Evolutionary conservation across 2,888 invertebrate species (phyloP), one percentile per base, ranked within the genome.

Genomic region (Chelonus formosanus): DNA sequence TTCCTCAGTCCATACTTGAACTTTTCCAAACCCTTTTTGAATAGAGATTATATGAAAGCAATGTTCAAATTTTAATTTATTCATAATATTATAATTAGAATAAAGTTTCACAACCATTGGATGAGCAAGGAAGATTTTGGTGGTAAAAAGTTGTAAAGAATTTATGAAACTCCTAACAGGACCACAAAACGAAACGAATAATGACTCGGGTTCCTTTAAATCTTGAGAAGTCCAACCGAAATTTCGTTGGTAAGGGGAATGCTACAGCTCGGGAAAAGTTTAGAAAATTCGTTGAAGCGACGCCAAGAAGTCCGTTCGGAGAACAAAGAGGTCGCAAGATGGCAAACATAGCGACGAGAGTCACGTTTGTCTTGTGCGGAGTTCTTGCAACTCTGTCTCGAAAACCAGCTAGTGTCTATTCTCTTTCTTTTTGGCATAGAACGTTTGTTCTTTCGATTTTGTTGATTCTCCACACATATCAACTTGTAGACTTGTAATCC

Each of bases 401-500:
- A 69, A 70, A 72, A 56, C 67, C 53, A 60, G 53, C 63, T 59
- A 56, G 65, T 53, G 45, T 63, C 43, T 62, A 44, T 44, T n/a
- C 40, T 34, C 20, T 52, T 44, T n/a, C 40, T 52, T 68, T 45
- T 67, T 32, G 53, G 63, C 35, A n/a, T 47, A 69, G 65, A 68
- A 69, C 75, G 79, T 81, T 81, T 80, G 79, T 80, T 81, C 79
- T 81, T 79, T 76, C 73, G 77, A 79, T 80, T 81, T 76, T 75
- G 76, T 79, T 73, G 73, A 76, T 10, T 48, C 31, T 31, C 45
- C n/a, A 10, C 48, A 48, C 48, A 20, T 20, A 48, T 48, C 48
- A 48, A 48, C 48, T 48, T 48, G 48, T 48, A 48, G 5, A 31
- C n/a, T 48, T 48, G 10, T 48, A 10, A 20, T 5, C 44, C 7